A percentile compares a stretch with the other conserved stretches of the same genome.
phyloP scores from a whole-genome alignment of 2,888 invertebrate genomes.

The Xestoiulus laeticollis region DNA sequence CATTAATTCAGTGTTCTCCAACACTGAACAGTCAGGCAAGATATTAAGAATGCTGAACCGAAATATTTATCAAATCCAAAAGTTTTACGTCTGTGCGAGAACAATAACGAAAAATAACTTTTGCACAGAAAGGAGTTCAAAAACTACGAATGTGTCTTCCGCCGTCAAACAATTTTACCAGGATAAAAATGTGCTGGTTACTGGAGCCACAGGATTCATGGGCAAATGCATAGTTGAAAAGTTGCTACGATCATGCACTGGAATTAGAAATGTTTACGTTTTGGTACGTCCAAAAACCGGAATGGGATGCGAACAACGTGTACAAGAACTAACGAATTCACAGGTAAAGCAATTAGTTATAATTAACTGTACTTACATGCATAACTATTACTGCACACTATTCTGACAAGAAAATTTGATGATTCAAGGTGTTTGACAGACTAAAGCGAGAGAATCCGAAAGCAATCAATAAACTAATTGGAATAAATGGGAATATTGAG shows the following conservation, averaged over 20 bases:
- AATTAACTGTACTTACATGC: neutral
- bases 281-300: constrained; percentile 79
- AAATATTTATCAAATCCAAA: neutral
- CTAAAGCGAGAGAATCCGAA: neutral
- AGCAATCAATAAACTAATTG: neutral
- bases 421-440: constrained; percentile 1
- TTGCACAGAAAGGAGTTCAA: neutral
- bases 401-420: neutral
- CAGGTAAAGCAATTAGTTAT: neutral
- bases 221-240: constrained; percentile 92
- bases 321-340: neutral
- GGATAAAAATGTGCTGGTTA: constrained; percentile 77
- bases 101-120: neutral
- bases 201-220: constrained; percentile 90
- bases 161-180: constrained; percentile 59
- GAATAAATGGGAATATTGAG: neutral
- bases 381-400: neutral
- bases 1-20: neutral
- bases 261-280: constrained; percentile 77
- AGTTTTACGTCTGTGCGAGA: neutral
- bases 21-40: neutral
- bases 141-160: neutral
- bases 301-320: neutral
- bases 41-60: neutral
- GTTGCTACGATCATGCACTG: constrained; percentile 81